phyloP scores from a whole-genome alignment of 2,888 invertebrate species.

The Pogonocherus hispidulus region DNA sequence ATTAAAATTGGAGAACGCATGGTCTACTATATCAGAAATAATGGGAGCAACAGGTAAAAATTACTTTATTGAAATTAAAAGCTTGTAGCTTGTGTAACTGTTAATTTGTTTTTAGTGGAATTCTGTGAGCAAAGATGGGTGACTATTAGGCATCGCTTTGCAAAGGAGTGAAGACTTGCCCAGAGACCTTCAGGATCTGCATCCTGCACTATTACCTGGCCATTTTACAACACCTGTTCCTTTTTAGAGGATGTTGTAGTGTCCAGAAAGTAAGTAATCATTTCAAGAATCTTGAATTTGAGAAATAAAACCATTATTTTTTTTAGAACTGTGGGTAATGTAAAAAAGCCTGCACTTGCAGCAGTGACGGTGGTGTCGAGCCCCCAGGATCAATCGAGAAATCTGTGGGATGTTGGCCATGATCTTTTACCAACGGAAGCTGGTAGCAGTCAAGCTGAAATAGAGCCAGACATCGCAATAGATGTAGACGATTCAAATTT shows the following conservation, averaged over 20 bases:
- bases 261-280: not conserved
- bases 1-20: not conserved
- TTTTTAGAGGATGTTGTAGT: conserved; percentile 4
- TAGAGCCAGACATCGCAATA: too few species aligned
- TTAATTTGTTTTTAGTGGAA: conserved; percentile 1
- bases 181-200: not conserved
- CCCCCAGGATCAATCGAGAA: not conserved
- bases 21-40: not conserved
- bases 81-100: not conserved
- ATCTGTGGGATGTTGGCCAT: not conserved
- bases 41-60: conserved; percentile 6
- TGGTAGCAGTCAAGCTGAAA: too few species aligned
- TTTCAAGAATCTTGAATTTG: not conserved
- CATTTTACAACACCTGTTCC: not conserved
- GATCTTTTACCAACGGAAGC: not conserved
- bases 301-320: not conserved
- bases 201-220: not conserved
- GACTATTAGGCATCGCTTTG: not conserved
- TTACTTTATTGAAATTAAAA: not conserved
- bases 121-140: not conserved
- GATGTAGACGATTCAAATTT: too few species aligned
- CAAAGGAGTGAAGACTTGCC: conserved; percentile 1
- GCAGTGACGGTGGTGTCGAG: not conserved
- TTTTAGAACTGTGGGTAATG: too few species aligned
- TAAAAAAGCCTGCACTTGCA: too few species aligned